A percentile compares a stretch with the other conserved stretches of the same genome.
Evolutionary conservation across 2,797 vertebrate species (phyloP).

Genomic region (Crax fasciolata): DNA sequence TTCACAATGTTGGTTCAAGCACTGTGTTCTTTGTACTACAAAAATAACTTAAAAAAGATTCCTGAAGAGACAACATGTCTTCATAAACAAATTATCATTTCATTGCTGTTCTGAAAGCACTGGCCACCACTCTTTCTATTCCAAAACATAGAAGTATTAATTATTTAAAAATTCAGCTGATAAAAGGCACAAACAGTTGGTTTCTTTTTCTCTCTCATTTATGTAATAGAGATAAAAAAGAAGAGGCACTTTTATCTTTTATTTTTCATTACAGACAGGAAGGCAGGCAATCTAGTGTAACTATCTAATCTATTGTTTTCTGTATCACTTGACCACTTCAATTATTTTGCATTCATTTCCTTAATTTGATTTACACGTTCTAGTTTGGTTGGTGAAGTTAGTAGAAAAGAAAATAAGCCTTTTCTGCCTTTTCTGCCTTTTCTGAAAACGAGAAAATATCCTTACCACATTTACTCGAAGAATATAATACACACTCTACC

Average conservation of each 20-base stretch:
- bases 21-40: neutral
- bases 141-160: neutral
- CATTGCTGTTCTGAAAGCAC: neutral
- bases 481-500: neutral
- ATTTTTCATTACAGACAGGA: neutral
- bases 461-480: neutral
- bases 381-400: neutral
- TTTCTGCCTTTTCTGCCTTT: neutral
- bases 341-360: neutral
- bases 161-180: neutral
- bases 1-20: neutral
- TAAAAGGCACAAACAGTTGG: neutral
- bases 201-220: neutral
- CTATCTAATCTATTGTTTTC: neutral
- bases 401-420: neutral
- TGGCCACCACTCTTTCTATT: neutral
- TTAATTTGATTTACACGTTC: neutral
- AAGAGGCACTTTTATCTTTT: neutral
- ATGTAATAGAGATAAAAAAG: neutral
- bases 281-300: neutral
- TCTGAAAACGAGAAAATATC: neutral
- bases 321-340: neutral
- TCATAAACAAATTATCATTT: neutral
- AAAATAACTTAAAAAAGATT: neutral
- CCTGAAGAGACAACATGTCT: neutral